Evolutionary conservation across 1,140 invertebrate species (phyloP).

Genomic region (Andricus grossulariae): DNA sequence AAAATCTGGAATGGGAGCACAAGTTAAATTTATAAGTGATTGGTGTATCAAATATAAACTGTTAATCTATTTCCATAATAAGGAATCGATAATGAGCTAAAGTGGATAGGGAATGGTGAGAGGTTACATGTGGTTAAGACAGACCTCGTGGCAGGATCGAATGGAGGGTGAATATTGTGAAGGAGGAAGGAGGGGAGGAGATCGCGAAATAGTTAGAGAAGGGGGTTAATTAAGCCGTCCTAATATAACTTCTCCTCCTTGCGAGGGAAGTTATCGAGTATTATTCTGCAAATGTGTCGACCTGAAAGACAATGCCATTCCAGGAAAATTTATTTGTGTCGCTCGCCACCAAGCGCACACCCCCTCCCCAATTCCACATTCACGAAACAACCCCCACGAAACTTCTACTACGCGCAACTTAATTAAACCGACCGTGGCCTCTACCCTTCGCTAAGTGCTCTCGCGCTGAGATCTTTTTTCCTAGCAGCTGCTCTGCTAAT

Average conservation of each 20-base stretch:
- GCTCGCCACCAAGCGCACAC: constrained; percentile 29
- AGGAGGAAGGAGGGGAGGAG: constrained; percentile 18
- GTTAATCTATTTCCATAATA: constrained; percentile 52
- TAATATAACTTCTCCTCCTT: constrained; percentile 64
- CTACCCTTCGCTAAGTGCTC: neutral
- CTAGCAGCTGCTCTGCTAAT: no score
- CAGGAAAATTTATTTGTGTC: constrained; percentile 68
- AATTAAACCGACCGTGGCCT: constrained; percentile 61
- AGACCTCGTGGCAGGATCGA: constrained; percentile 39
- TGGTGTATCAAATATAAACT: constrained; percentile 47
- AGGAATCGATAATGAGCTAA: constrained; percentile 64
- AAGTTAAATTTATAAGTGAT: constrained; percentile 10
- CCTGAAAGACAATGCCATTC: constrained; percentile 70
- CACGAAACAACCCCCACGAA: constrained; percentile 59
- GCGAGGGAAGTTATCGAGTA: constrained; percentile 63
- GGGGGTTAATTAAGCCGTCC: constrained; percentile 66
- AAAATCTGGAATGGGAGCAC: neutral
- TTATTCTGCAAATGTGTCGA: constrained; percentile 68
- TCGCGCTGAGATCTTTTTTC: no score
- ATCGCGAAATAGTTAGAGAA: constrained; percentile 23
- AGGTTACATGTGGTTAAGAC: constrained; percentile 41
- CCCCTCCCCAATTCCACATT: constrained; percentile 36
- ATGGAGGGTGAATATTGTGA: constrained; percentile 12
- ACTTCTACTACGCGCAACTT: constrained; percentile 64
- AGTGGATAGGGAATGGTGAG: constrained; percentile 47